Conservation (phyloP, 2,888 invertebrate genomes). For the Poecilobothrus nobilitatus region DNA sequence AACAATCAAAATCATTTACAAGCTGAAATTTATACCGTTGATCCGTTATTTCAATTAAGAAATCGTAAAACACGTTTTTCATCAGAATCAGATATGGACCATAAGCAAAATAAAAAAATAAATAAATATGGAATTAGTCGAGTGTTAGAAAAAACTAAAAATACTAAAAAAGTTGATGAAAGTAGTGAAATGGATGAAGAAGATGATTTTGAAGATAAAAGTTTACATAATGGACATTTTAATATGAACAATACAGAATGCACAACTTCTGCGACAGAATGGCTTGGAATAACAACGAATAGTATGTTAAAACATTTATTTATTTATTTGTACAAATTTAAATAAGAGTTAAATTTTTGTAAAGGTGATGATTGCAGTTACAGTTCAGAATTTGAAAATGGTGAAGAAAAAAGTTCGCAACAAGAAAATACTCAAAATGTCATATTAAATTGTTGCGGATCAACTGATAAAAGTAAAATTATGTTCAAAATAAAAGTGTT, state of each 20-base stretch:
- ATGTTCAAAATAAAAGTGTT: background rate
- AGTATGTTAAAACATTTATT: constrained; percentile 47
- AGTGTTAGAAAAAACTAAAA: constrained; percentile 17
- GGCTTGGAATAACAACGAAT: constrained; percentile 83
- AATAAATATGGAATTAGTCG: constrained; percentile 17
- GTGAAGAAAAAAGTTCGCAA: constrained; percentile 46
- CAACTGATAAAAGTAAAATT: constrained; percentile 63
- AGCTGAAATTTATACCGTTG: constrained; percentile 17
- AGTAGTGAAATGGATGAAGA: constrained; percentile 42
- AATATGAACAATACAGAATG: constrained; percentile 45
- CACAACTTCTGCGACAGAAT: constrained; percentile 63
- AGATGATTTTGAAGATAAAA: constrained; percentile 47
- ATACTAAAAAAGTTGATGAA: constrained; percentile 24
- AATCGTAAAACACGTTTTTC: constrained; percentile 12
- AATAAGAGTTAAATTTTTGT: constrained; percentile 10
- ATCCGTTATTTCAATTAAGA: background rate
- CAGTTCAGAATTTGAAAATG: constrained; percentile 65
- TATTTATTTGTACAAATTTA: background rate
- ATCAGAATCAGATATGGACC: background rate
- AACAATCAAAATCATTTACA: constrained; percentile 11
- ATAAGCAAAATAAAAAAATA: background rate
- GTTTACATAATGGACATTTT: background rate
- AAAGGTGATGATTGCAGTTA: constrained; percentile 70
- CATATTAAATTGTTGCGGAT: constrained; percentile 61
- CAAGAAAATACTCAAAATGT: constrained; percentile 64